A percentile compares a stretch with the other conserved stretches of the same genome.
Evolutionary conservation across 2,797 vertebrate species (phyloP).

Genomic region (Microchirus variegatus): DNA sequence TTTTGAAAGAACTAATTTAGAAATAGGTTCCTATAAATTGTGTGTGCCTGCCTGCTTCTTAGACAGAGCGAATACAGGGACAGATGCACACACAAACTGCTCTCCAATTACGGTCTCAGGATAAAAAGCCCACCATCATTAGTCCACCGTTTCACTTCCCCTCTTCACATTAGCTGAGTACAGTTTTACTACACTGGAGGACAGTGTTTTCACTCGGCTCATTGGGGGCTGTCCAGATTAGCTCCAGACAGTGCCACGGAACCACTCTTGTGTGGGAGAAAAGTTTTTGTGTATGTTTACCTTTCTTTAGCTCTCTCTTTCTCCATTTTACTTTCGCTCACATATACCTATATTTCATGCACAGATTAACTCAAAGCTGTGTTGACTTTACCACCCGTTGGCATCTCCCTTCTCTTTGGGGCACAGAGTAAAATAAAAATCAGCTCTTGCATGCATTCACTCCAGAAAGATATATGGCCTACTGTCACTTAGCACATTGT

Average conservation of each 20-base stretch:
- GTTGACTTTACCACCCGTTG: conserved; percentile 50
- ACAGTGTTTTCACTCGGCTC: conserved; percentile 51
- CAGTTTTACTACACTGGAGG: conserved; percentile 56
- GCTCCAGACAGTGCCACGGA: conserved; percentile 31
- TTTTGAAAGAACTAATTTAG: neutral
- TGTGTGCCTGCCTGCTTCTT: neutral
- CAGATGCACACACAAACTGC: neutral
- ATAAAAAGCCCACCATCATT: conserved; percentile 51
- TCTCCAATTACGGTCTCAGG: neutral
- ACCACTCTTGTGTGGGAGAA: conserved; percentile 23
- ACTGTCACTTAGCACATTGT: conserved; percentile 49
- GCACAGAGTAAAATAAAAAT: conserved; percentile 29
- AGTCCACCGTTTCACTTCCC: conserved; percentile 35
- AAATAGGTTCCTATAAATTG: neutral
- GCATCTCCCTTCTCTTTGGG: conserved; percentile 47
- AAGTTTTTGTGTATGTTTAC: conserved; percentile 20
- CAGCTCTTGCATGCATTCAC: conserved; percentile 39
- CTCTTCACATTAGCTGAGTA: conserved; percentile 51
- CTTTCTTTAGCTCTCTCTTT: conserved; percentile 31
- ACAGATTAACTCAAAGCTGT: conserved; percentile 64
- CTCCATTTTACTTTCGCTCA: conserved; percentile 21
- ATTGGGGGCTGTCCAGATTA: conserved; percentile 57
- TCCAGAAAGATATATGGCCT: conserved; percentile 32
- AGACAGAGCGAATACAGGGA: neutral
- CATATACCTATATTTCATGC: conserved; percentile 64